A percentile compares a stretch with the other conserved stretches of the same genome.
These are phyloP conservation scores for Apeltes quadracus DNA, from an alignment of 2,113 vertebrate species.

Conservation along the genomic window DNA sequence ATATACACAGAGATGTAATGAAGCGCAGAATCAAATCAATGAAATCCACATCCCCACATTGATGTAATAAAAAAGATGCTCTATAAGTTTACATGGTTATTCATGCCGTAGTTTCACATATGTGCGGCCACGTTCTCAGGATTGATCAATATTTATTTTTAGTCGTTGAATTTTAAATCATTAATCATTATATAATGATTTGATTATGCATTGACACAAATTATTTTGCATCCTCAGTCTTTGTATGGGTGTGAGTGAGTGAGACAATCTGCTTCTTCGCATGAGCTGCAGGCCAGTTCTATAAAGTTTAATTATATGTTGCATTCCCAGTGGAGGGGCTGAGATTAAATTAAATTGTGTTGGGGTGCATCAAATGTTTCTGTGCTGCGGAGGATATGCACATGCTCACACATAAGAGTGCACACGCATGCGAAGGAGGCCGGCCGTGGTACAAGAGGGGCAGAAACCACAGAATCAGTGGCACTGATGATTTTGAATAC, in stretches of 20 bases:
- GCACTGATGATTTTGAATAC: too few species aligned
- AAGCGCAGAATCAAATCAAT: conserved; percentile 61
- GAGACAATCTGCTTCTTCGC: conserved; percentile 59
- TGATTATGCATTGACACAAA: conserved; percentile 66
- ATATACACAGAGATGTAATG: conserved; percentile 55
- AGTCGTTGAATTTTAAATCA: conserved; percentile 67
- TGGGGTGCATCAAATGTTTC: conserved; percentile 74
- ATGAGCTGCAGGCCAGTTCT: conserved; percentile 74
- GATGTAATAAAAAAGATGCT: conserved; percentile 54
- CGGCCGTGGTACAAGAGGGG: conserved; percentile 8
- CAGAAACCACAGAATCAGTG: background rate
- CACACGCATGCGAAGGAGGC: conserved; percentile 20
- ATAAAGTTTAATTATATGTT: conserved; percentile 85
- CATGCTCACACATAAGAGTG: background rate
- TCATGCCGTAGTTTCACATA: conserved; percentile 63
- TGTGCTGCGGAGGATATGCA: conserved; percentile 54
- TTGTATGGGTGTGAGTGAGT: conserved; percentile 40
- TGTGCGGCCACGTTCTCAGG: conserved; percentile 41
- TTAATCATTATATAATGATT: conserved; percentile 70
- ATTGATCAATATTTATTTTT: conserved; percentile 75
- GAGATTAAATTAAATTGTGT: conserved; percentile 85
- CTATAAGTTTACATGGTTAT: conserved; percentile 56
- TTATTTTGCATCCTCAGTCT: conserved; percentile 57
- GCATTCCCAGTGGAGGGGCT: conserved; percentile 77
- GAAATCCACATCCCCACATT: conserved; percentile 55